Evolutionary conservation across 2,888 invertebrate genomes (phyloP).

Genomic region (Stenodema calcarata): DNA sequence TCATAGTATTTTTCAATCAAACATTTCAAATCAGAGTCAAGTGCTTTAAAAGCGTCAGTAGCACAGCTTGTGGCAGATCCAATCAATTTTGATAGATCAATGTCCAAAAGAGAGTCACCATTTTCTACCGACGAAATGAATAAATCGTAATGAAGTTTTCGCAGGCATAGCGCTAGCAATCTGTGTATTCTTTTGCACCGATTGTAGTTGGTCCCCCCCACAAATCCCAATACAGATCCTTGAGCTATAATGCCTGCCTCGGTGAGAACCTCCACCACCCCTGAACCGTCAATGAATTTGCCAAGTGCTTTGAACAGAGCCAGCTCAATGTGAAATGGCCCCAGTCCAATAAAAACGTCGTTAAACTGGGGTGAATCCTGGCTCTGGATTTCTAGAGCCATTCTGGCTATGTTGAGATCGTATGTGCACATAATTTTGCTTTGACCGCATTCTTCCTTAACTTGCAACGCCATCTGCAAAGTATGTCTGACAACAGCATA

Average conservation of each 20-base stretch:
- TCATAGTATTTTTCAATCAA: neutral
- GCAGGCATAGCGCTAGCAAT: neutral
- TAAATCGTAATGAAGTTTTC: neutral
- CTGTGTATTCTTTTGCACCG: neutral
- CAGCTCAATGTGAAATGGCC: neutral
- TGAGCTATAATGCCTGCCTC: neutral
- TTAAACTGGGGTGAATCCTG: neutral
- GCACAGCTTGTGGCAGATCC: too few relatives aligned
- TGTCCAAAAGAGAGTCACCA: neutral
- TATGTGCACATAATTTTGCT: neutral
- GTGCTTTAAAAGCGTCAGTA: too few relatives aligned
- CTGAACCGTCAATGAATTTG: neutral
- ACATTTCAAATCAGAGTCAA: too few relatives aligned
- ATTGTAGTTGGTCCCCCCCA: neutral
- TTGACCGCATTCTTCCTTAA: neutral
- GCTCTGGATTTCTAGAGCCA: slow-evolving; percentile 13
- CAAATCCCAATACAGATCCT: neutral
- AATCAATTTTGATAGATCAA: too few relatives aligned
- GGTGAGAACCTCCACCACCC: neutral
- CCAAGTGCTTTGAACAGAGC: slow-evolving; percentile 14
- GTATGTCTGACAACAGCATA: neutral
- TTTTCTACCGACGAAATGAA: neutral
- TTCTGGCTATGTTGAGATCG: neutral
- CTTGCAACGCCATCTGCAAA: neutral
- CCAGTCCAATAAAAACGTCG: neutral